Evolutionary conservation across 2,888 invertebrate species (phyloP).

Genomic region (Choreutis nemorana): DNA sequence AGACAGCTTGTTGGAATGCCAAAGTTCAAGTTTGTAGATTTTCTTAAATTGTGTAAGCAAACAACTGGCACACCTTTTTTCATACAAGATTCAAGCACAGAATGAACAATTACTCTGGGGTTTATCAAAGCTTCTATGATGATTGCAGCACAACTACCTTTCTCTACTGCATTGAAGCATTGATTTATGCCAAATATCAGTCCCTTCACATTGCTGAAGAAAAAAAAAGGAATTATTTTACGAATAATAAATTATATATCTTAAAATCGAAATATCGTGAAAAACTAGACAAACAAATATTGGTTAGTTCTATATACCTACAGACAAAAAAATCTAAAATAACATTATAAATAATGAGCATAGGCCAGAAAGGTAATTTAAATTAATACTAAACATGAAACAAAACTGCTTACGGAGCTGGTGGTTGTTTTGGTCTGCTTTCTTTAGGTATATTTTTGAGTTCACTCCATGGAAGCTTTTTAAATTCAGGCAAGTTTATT

Average conservation of each 20-base stretch:
- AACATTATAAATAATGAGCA: slow-evolving; percentile 2
- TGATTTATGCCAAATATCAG: slow-evolving; percentile 47
- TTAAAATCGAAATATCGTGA: too few relatives aligned
- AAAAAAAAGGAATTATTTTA: slow-evolving; percentile 3
- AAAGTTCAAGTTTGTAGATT: slow-evolving; percentile 25
- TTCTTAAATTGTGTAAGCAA: slow-evolving; percentile 39
- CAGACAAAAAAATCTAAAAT: slow-evolving; percentile 1
- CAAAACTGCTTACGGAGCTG: slow-evolving; percentile 25
- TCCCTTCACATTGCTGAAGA: slow-evolving; percentile 40
- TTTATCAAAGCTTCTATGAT: slow-evolving; percentile 45
- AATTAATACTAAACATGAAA: neutral
- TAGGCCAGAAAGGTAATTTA: neutral
- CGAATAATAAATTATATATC: neutral
- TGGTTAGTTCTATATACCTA: neutral
- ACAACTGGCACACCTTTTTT: slow-evolving; percentile 30
- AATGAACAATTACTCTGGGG: slow-evolving; percentile 44
- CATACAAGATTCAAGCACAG: slow-evolving; percentile 37
- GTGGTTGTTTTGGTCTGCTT: slow-evolving; percentile 38
- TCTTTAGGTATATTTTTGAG: slow-evolving; percentile 40
- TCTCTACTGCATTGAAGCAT: slow-evolving; percentile 26
- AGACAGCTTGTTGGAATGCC: slow-evolving; percentile 50
- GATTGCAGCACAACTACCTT: slow-evolving; percentile 31
- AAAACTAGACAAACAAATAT: too few relatives aligned
- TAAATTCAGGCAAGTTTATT: slow-evolving; percentile 32
- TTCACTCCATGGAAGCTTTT: slow-evolving; percentile 45